Evolutionary conservation across 2,113 vertebrate species (phyloP), one percentile per base, ranked within the genome.

Genomic region (Illadopsis cleaveri): DNA sequence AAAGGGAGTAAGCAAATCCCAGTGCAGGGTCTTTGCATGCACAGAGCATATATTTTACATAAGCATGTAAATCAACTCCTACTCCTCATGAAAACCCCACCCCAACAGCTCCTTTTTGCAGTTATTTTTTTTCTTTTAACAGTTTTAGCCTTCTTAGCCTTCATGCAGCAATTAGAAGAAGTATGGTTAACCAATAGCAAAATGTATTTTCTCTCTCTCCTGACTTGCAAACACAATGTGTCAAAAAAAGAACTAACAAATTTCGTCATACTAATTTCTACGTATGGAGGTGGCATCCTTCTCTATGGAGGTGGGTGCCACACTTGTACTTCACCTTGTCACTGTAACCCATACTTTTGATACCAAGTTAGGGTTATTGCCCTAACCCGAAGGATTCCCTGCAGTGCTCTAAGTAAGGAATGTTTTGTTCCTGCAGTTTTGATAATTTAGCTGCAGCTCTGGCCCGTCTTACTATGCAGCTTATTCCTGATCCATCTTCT

Each of bases 401-500:
- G 24, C 77, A 47, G 64, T 19, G 15, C 48, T 84, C 28, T 2
- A 68, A 76, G 76, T 10, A 62, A 79, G 25, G 22, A 71, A n/a
- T 38, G 16, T 78, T 50, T 40, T 87, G 31, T 56, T 60, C 51
- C 83, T 91, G 58, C 51, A 70, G 76, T 57, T 90, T 61, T 73
- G 64, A 20, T 80, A 58, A 66, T 47, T 89, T 45, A 53, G n/a
- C 81, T 45, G 6, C 13, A 33, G 70, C 57, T 84, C 80, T 89
- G n/a, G 35, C 78, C 87, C 80, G 5, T 71, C 70, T 89, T 75
- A 45, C 80, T 65, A 13, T 31, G 60, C 70, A 91, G 78, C 57
- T 93, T 91, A 82, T 45, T 95, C 71, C 87, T 47, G 75, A 93
- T 79, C 90, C 79, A 91, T 92, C 68, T 82, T 91, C 82, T 73